A percentile compares a stretch with the other conserved stretches of the same genome.
phyloP scores from a whole-genome alignment of 2,113 vertebrate species.

The Tachycineta bicolor region DNA sequence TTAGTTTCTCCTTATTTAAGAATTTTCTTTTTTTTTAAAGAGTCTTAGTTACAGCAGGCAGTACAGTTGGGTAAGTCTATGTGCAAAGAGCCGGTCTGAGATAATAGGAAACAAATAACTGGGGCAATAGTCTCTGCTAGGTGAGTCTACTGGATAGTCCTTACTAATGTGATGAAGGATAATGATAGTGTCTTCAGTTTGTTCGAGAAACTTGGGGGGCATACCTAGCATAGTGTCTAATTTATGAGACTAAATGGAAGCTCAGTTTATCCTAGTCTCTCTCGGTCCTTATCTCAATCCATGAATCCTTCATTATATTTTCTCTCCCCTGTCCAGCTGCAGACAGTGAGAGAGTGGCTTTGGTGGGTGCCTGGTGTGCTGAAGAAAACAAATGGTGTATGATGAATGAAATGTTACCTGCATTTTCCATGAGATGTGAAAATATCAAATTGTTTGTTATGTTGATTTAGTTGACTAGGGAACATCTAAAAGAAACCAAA shows the following conservation, averaged over 20 bases:
- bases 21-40: background rate
- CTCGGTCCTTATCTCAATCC: background rate
- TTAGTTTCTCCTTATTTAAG: background rate
- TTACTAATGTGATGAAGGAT: background rate
- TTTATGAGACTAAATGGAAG: background rate
- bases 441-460: background rate
- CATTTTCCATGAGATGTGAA: background rate
- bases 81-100: background rate
- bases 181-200: background rate
- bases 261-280: background rate
- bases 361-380: background rate
- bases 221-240: background rate
- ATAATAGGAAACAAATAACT: background rate
- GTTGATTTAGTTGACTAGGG: background rate
- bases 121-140: background rate
- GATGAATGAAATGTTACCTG: background rate
- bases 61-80: background rate
- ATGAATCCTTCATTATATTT: background rate
- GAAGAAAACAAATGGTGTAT: background rate
- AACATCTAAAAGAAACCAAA: background rate
- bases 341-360: background rate
- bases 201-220: background rate
- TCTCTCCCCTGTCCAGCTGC: background rate
- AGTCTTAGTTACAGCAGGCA: background rate
- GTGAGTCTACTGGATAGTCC: background rate